phyloP scores from a whole-genome alignment of 2,888 invertebrate genomes.

The Griposia aprilina region DNA sequence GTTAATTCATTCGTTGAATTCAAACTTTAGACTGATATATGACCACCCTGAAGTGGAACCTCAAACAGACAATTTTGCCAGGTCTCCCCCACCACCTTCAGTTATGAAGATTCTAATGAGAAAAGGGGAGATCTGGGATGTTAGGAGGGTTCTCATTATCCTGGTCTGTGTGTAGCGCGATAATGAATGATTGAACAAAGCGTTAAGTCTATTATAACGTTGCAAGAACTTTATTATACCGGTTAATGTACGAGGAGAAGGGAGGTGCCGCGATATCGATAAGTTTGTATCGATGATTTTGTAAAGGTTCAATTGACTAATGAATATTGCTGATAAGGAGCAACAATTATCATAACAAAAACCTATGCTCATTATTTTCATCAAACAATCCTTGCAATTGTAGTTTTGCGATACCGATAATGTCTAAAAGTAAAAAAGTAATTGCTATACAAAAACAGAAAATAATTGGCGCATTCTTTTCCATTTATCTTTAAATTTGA shows the following conservation, averaged over 20 bases:
- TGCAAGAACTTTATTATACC: conserved; percentile 89
- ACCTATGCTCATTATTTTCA: not conserved
- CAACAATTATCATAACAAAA: not conserved
- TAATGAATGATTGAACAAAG: conserved; percentile 90
- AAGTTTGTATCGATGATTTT: conserved; percentile 24
- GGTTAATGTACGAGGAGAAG: conserved; percentile 80
- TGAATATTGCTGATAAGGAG: not conserved
- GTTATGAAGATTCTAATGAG: conserved; percentile 73
- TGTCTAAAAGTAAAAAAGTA: not conserved
- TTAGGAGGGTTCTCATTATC: conserved; percentile 78
- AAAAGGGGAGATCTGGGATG: conserved; percentile 77
- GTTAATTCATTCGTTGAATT: conserved; percentile 82
- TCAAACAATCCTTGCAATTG: not conserved
- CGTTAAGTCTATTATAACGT: conserved; percentile 89
- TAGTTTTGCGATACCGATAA: conserved; percentile 1
- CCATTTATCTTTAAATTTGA: conserved; percentile 11
- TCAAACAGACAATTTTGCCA: conserved; percentile 70
- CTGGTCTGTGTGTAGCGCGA: conserved; percentile 76
- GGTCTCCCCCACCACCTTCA: conserved; percentile 68
- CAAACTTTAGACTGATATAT: conserved; percentile 86
- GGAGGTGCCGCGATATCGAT: conserved; percentile 65
- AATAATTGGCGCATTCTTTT: not conserved
- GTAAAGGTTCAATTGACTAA: not conserved
- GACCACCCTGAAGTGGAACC: conserved; percentile 74
- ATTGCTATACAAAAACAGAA: conserved; percentile 1